Percentiles rank a stretch among this genome's conserved stretches.
These are phyloP conservation scores for Bucco capensis DNA, from an alignment of 2,113 vertebrate genomes.

Conservation along the genomic window DNA sequence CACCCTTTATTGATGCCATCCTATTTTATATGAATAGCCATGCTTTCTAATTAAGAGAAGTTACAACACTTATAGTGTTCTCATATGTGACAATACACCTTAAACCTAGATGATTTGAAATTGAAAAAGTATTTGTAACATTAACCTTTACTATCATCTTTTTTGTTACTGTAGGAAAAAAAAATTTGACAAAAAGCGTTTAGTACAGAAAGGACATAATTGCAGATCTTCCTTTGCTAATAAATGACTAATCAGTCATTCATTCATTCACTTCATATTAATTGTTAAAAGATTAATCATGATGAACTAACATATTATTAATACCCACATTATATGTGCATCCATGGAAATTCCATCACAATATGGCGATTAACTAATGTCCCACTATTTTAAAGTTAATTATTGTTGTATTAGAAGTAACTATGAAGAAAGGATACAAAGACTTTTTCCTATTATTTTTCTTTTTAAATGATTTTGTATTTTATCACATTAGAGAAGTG, in stretches of 20 bases:
- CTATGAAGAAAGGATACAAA: neutral
- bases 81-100: neutral
- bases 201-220: constrained; percentile 1
- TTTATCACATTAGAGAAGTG: neutral
- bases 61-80: neutral
- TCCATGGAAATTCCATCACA: constrained; percentile 47
- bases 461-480: neutral
- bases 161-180: neutral
- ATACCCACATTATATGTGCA: constrained; percentile 52
- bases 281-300: constrained; percentile 58
- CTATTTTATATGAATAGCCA: neutral
- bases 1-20: neutral
- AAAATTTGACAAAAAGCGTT: neutral
- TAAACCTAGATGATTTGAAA: neutral
- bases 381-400: constrained; percentile 44
- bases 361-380: constrained; percentile 47
- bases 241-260: constrained; percentile 36
- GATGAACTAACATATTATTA: constrained; percentile 40
- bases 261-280: constrained; percentile 35
- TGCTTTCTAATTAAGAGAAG: constrained; percentile 4
- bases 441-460: neutral
- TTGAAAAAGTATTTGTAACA: neutral
- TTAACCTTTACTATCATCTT: neutral
- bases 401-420: constrained; percentile 33
- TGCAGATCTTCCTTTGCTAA: constrained; percentile 12